Percentiles rank a stretch among this genome's conserved stretches.
These are phyloP conservation scores for Helarctos malayanus DNA, from an alignment of 2,797 vertebrate species.

Conservation along the genomic window DNA sequence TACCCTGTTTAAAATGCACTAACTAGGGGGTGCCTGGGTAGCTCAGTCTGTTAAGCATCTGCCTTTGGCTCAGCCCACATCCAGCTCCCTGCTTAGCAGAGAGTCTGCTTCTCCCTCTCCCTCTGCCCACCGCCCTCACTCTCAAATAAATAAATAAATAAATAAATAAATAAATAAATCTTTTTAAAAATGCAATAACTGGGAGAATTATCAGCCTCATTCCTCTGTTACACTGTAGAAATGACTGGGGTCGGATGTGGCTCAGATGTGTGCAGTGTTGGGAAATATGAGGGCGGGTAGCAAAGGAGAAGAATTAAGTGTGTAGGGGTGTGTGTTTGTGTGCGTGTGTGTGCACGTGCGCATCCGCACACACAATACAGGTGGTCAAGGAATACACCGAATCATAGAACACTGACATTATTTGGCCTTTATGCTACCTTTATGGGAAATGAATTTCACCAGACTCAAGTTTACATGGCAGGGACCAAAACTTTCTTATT, in stretches of 20 bases:
- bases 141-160: background rate
- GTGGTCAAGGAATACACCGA: background rate
- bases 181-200: background rate
- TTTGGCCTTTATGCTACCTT: background rate
- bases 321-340: background rate
- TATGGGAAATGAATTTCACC: background rate
- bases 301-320: background rate
- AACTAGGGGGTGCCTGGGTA: background rate
- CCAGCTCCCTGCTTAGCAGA: background rate
- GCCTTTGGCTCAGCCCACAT: background rate
- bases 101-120: background rate
- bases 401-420: background rate
- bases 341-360: background rate
- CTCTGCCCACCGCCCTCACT: background rate
- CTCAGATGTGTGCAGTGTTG: background rate
- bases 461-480: background rate
- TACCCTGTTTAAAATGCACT: background rate
- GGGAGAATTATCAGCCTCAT: background rate
- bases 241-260: background rate
- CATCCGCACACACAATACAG: background rate
- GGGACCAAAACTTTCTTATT: background rate
- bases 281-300: background rate
- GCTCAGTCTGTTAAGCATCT: background rate
- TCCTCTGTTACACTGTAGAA: background rate
- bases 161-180: background rate